phyloP scores from a whole-genome alignment of 2,797 vertebrate genomes.

The Clamator glandarius region DNA sequence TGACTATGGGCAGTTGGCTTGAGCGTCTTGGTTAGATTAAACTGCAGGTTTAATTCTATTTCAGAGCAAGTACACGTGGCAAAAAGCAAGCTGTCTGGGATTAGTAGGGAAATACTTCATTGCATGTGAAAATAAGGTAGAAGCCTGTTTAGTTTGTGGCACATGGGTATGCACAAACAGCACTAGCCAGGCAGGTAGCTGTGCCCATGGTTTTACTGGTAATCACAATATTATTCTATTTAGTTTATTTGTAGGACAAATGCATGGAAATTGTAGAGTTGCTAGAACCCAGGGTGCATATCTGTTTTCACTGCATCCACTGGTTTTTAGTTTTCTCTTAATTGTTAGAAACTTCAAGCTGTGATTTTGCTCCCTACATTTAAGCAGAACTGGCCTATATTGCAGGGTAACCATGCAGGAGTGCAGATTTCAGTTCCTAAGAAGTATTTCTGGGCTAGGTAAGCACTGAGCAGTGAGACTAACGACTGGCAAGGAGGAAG shows the following conservation, averaged over 20 bases:
- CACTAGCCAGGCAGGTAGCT: neutral
- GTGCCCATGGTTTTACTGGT: neutral
- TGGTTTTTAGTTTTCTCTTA: neutral
- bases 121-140: neutral
- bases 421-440: neutral
- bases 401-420: neutral
- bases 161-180: too few species aligned
- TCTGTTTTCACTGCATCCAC: rapidly evolving
- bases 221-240: neutral
- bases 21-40: neutral
- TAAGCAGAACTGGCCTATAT: neutral
- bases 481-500: neutral
- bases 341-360: neutral
- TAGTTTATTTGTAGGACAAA: neutral
- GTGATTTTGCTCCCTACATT: neutral
- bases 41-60: neutral
- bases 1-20: neutral
- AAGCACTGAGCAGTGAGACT: neutral
- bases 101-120: neutral
- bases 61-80: neutral
- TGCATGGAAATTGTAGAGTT: neutral
- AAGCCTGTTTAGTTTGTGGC: neutral
- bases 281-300: neutral
- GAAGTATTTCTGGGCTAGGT: neutral
- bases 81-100: neutral